These are phyloP conservation scores for Potamarius usumacintae DNA, from an alignment of 2,113 vertebrate genomes.

Conservation along the genomic window DNA sequence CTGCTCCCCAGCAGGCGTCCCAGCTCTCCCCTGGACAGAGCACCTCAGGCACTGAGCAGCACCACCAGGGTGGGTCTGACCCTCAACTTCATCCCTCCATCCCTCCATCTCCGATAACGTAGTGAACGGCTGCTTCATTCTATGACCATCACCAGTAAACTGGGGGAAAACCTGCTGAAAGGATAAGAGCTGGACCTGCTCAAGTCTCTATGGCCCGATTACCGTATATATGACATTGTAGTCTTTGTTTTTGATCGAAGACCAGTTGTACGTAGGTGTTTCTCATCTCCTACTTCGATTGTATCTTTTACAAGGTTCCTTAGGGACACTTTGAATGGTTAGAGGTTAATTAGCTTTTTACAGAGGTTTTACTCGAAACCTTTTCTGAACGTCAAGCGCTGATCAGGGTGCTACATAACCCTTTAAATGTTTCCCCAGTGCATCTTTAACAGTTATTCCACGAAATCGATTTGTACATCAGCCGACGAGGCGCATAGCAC, in stretches of 20 bases:
- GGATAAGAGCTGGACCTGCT: neutral
- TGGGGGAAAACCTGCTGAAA: neutral
- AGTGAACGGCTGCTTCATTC: conserved; percentile 7
- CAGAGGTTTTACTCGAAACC: neutral
- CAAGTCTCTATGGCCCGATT: neutral
- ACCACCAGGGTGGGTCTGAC: conserved; percentile 79
- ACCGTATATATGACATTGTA: neutral
- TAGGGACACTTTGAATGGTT: neutral
- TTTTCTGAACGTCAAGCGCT: neutral
- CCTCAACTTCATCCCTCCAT: conserved; percentile 51
- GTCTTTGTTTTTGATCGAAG: neutral
- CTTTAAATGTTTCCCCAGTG: neutral
- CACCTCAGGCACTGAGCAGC: conserved; percentile 68
- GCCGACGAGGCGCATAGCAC: too few relatives aligned
- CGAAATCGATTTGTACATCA: too few relatives aligned
- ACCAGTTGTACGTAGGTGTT: neutral
- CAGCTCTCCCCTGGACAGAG: conserved; percentile 71
- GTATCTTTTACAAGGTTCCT: neutral
- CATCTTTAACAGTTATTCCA: too few relatives aligned
- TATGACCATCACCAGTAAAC: conserved; percentile 10
- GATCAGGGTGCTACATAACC: neutral
- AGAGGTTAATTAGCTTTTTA: neutral
- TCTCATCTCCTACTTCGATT: neutral
- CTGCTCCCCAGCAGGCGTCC: conserved; percentile 64
- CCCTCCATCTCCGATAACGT: conserved; percentile 16